Evolutionary conservation across 1,140 invertebrate genomes (phyloP).

Genomic region (Drosophila navojoa): DNA sequence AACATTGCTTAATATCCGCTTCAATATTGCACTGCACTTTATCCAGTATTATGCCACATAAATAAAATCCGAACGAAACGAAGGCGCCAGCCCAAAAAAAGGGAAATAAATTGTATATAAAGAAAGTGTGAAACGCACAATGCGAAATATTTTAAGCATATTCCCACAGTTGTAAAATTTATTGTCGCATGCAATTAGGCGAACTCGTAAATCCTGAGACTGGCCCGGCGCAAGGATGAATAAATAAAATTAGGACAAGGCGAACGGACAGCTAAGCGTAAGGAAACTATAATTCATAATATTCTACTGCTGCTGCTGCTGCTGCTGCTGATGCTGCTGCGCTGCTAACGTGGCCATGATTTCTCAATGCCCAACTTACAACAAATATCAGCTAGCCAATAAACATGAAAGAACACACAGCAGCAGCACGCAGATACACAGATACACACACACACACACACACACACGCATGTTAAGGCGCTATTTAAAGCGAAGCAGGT

Average conservation of each 20-base stretch:
- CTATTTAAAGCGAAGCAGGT: conserved; percentile 70
- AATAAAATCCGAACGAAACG: conserved; percentile 56
- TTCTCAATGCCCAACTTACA: conserved; percentile 25
- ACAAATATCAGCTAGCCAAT: conserved; percentile 61
- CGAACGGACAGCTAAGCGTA: conserved; percentile 21
- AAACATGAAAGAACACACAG: conserved; percentile 51
- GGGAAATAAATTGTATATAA: conserved; percentile 30
- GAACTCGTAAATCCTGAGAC: conserved; percentile 67
- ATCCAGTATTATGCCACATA: conserved; percentile 59
- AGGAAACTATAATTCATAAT: conserved; percentile 79
- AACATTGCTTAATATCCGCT: conserved; percentile 67
- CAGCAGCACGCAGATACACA: conserved; percentile 24
- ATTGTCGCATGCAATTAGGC: conserved; percentile 75
- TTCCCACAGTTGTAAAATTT: conserved; percentile 73
- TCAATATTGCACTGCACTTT: conserved; percentile 63
- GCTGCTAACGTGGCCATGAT: conserved; percentile 65
- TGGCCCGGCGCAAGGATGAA: conserved; percentile 55
- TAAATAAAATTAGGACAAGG: conserved; percentile 71
- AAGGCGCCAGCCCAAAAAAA: conserved; percentile 26
- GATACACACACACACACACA: conserved; percentile 7
- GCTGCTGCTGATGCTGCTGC: neutral
- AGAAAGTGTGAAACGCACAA: no score
- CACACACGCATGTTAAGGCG: no score
- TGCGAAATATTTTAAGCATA: conserved; percentile 59
- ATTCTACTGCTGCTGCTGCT: conserved; percentile 26